Conservation (phyloP, 2,888 invertebrate genomes). For the Mylabris sibirica region DNA sequence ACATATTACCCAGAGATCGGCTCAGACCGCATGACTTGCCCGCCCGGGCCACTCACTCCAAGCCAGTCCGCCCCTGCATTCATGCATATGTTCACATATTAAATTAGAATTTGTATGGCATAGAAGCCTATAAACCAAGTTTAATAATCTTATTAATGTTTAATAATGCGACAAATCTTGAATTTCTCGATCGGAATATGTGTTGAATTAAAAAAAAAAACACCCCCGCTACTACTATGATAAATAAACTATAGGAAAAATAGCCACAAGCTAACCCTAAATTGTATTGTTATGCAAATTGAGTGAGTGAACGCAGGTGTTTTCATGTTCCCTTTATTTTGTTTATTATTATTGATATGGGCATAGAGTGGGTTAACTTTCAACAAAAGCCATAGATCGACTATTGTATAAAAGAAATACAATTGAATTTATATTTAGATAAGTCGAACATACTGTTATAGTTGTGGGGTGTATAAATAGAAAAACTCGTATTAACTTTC, state of each 20-base stretch:
- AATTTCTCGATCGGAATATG: neutral
- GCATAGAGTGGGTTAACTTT: neutral
- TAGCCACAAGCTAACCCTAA: slow-evolving; percentile 4
- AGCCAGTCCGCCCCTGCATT: no score
- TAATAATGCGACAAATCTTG: neutral
- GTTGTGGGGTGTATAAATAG: neutral
- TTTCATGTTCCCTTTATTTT: slow-evolving; percentile 5
- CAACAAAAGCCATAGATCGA: neutral
- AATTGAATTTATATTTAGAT: slow-evolving; percentile 10
- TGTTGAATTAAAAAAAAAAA: neutral
- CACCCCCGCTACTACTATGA: no score
- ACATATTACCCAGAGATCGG: no score
- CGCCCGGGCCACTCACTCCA: no score
- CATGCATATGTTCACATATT: no score
- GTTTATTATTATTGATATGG: slow-evolving; percentile 14
- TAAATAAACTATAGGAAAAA: neutral
- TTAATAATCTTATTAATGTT: neutral
- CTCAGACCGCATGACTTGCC: no score
- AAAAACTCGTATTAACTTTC: slow-evolving; percentile 4
- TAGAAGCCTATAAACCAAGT: neutral
- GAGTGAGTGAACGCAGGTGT: slow-evolving; percentile 17
- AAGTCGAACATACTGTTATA: neutral
- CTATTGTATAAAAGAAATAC: slow-evolving; percentile 13
- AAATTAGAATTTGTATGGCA: neutral
- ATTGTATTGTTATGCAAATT: slow-evolving; percentile 17